Percentiles rank a stretch among this genome's conserved stretches.
phyloP scores from a whole-genome alignment of 2,888 invertebrate species.

The Apamea monoglypha region DNA sequence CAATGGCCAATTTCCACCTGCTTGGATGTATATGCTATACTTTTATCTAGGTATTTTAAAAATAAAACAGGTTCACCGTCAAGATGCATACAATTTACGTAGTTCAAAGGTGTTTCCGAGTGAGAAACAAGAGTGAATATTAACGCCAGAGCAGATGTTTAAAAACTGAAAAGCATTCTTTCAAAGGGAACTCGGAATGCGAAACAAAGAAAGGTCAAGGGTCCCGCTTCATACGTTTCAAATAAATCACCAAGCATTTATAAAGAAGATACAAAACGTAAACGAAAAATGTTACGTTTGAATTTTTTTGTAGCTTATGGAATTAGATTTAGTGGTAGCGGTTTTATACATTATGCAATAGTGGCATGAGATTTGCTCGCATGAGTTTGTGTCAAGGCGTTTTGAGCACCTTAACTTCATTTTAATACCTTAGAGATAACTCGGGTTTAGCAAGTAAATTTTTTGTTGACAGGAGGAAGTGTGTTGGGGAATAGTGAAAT shows the following conservation, averaged over 20 bases:
- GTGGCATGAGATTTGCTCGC: conserved; percentile 25
- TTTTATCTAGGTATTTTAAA: neutral
- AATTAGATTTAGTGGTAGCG: neutral
- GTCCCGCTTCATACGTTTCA: conserved; percentile 50
- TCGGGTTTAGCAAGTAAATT: conserved; percentile 46
- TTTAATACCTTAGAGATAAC: conserved; percentile 61
- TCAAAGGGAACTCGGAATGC: conserved; percentile 45
- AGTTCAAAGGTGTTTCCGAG: conserved; percentile 40
- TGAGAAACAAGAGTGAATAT: conserved; percentile 49
- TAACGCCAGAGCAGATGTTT: conserved; percentile 51
- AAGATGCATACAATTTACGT: conserved; percentile 12
- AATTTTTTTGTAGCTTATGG: neutral
- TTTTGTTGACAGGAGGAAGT: conserved; percentile 34
- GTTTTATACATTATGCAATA: conserved; percentile 32
- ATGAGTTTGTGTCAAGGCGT: conserved; percentile 53
- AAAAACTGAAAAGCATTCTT: conserved; percentile 46
- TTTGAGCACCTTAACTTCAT: conserved; percentile 46
- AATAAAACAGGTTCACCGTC: neutral
- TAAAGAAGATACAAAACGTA: conserved; percentile 24
- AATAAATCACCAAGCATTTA: conserved; percentile 42
- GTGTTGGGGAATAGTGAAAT: conserved; percentile 28
- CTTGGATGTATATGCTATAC: neutral
- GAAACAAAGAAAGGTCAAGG: conserved; percentile 57
- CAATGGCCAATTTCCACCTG: too few relatives aligned
- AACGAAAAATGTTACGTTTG: neutral